Conservation (phyloP, 1,140 invertebrate genomes). For the Copidosoma floridanum region DNA sequence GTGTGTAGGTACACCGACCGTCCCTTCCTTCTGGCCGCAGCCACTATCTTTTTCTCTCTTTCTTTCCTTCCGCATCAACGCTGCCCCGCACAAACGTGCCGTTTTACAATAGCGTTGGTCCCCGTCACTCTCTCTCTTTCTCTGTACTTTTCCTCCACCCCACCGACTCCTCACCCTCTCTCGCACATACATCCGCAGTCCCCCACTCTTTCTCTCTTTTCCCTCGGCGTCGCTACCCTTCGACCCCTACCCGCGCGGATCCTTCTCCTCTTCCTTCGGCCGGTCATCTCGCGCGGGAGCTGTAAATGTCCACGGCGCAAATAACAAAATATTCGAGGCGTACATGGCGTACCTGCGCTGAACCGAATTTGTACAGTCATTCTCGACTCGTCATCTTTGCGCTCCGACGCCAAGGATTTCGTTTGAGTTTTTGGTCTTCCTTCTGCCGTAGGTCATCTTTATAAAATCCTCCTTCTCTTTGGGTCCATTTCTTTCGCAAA, state of each 20-base stretch:
- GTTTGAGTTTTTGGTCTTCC: constrained; percentile 32
- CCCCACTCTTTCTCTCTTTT: constrained; percentile 18
- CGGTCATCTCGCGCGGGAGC: constrained; percentile 39
- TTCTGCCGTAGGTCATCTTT: constrained; percentile 17
- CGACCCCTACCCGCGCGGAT: not conserved
- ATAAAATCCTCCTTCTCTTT: not conserved
- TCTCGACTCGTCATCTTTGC: too few species aligned
- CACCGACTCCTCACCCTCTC: not conserved
- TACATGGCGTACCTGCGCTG: constrained; percentile 12
- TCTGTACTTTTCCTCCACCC: not conserved
- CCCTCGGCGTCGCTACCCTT: too few species aligned
- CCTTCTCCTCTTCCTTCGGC: too few species aligned
- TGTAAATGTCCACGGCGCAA: constrained; percentile 47
- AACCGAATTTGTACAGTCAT: constrained; percentile 42
- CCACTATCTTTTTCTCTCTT: too few species aligned
- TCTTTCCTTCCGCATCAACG: too few species aligned
- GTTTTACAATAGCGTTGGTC: constrained; percentile 40
- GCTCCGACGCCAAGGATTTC: too few species aligned
- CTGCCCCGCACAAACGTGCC: constrained; percentile 42
- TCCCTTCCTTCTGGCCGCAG: too few species aligned
- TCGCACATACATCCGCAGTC: constrained; percentile 10
- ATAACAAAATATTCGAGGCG: constrained; percentile 45
- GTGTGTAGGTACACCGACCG: too few species aligned
- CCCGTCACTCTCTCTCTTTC: constrained; percentile 22
- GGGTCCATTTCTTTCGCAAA: too few species aligned